Conservation (phyloP, 2,113 vertebrate genomes). For the Callipepla californica region DNA sequence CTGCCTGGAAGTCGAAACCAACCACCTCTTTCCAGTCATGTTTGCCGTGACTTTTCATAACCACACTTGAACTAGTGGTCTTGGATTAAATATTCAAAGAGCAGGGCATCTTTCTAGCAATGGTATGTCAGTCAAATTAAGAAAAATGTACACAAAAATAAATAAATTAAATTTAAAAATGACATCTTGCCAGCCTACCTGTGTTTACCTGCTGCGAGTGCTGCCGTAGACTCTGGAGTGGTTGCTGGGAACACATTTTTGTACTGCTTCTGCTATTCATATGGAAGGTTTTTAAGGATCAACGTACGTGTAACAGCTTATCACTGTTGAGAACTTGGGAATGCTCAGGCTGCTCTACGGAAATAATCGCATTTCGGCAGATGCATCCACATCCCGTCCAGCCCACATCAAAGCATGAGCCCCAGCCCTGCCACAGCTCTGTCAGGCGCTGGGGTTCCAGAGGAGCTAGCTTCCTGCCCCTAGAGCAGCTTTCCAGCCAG, state of each 20-base stretch:
- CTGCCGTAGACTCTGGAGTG: background rate
- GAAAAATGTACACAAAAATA: constrained; percentile 76
- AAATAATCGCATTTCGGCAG: background rate
- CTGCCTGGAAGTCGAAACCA: constrained; percentile 53
- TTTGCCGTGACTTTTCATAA: constrained; percentile 72
- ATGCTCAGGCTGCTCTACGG: background rate
- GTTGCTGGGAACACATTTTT: background rate
- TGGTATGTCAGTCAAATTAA: constrained; percentile 65
- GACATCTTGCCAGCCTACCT: background rate
- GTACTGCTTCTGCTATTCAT: background rate
- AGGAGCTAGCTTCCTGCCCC: constrained; percentile 10
- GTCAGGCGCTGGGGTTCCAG: background rate
- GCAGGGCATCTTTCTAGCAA: constrained; percentile 64
- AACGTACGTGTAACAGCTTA: background rate
- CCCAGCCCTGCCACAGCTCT: background rate
- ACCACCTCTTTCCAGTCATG: constrained; percentile 69
- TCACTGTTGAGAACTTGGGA: background rate
- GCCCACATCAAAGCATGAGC: constrained; percentile 44
- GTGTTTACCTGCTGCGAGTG: background rate
- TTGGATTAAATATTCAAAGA: constrained; percentile 56
- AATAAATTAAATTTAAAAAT: constrained; percentile 73
- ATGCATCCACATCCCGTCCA: constrained; percentile 47
- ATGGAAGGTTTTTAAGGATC: background rate
- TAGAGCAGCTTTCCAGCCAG: background rate
- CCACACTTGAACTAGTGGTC: constrained; percentile 65